Conservation (phyloP, 1,140 invertebrate genomes). For the Odontomachus brunneus region DNA sequence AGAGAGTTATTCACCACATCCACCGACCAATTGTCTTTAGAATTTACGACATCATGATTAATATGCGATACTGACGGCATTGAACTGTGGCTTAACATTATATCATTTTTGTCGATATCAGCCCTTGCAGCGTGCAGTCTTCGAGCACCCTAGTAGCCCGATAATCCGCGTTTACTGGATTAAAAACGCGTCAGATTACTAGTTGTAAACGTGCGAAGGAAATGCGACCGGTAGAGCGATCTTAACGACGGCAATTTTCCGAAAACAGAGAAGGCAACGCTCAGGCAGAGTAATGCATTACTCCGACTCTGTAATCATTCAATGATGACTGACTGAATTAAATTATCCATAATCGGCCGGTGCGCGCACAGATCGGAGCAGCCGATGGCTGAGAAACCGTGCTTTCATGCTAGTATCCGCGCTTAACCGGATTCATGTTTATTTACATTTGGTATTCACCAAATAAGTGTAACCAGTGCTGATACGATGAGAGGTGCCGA, state of each 20-base stretch:
- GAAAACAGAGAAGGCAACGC: conserved; percentile 3
- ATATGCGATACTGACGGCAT: background rate
- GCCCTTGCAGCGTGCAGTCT: conserved; percentile 4
- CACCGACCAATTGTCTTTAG: background rate
- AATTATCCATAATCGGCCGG: conserved; percentile 81
- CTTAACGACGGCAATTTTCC: conserved; percentile 54
- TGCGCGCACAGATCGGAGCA: conserved; percentile 52
- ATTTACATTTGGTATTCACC: conserved; percentile 1
- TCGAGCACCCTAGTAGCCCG: background rate
- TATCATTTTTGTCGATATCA: conserved; percentile 18
- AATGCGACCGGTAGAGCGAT: conserved; percentile 5
- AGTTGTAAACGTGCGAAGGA: conserved; percentile 22
- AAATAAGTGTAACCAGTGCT: background rate
- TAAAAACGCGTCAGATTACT: conserved; percentile 29
- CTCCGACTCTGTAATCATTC: conserved; percentile 77
- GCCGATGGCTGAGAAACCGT: conserved; percentile 73
- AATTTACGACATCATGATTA: background rate
- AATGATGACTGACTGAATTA: conserved; percentile 81
- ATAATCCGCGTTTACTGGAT: conserved; percentile 23
- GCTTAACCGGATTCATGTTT: conserved; percentile 44
- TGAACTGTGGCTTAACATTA: background rate
- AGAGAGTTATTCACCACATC: background rate
- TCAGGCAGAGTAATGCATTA: conserved; percentile 36
- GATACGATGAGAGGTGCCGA: too few relatives aligned
- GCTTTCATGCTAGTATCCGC: conserved; percentile 68